phyloP scores from a whole-genome alignment of 2,888 invertebrate species.

The Chrysomela aeneicollis region DNA sequence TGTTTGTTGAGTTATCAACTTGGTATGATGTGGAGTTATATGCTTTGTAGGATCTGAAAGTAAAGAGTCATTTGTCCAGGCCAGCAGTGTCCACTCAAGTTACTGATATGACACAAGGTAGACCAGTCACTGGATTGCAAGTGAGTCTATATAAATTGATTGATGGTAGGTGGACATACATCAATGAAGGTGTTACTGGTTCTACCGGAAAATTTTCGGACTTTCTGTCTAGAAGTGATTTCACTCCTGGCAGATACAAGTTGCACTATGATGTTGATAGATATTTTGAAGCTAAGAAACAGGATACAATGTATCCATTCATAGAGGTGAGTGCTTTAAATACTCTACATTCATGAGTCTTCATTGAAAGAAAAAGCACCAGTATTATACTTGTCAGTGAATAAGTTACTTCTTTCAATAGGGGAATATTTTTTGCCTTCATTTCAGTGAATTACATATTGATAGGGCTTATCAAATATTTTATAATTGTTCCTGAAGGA shows the following conservation, averaged over 20 bases:
- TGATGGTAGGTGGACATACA: constrained; percentile 72
- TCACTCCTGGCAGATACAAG: constrained; percentile 76
- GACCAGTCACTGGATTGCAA: constrained; percentile 71
- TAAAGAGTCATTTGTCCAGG: constrained; percentile 6
- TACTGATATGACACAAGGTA: constrained; percentile 75
- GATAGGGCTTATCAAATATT: no score
- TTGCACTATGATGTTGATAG: constrained; percentile 76
- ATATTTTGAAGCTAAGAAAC: constrained; percentile 70
- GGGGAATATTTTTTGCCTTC: no score
- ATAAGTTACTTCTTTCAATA: no score
- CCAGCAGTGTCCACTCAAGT: constrained; percentile 78
- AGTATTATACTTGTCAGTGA: no score
- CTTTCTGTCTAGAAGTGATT: constrained; percentile 68
- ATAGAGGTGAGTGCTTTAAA: constrained; percentile 75
- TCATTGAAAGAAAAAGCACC: no score
- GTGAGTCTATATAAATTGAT: constrained; percentile 74
- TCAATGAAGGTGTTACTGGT: constrained; percentile 71
- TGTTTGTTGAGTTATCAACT: no score
- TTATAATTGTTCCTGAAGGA: not conserved
- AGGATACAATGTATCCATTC: constrained; percentile 76
- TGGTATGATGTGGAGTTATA: no score
- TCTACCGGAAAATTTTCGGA: constrained; percentile 72
- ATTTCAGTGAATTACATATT: no score
- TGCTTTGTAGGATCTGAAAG: constrained; percentile 13
- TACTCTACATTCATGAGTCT: no score